phyloP scores from a whole-genome alignment of 2,888 invertebrate genomes.

The Sycophila texana region DNA sequence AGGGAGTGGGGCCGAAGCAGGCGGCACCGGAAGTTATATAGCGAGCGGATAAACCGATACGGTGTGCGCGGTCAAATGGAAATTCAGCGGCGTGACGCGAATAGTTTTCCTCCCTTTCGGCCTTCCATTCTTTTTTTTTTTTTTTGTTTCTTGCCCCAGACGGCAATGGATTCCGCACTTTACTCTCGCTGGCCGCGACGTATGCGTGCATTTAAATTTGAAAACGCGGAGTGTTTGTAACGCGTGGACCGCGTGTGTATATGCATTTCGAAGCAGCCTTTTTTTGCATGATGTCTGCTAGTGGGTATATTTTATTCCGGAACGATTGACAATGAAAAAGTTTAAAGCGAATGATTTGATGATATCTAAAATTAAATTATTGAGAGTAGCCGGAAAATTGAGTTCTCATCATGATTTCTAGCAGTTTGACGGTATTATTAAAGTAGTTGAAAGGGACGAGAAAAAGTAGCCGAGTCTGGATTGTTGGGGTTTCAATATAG shows the following conservation, averaged over 20 bases:
- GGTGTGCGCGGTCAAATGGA: slow-evolving; percentile 34
- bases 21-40: slow-evolving; percentile 23
- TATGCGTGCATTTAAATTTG: neutral
- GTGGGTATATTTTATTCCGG: too few species aligned
- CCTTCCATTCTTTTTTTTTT: neutral
- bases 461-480: neutral
- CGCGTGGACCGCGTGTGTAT: neutral
- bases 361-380: slow-evolving; percentile 34
- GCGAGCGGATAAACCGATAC: slow-evolving; percentile 35
- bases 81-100: slow-evolving; percentile 13
- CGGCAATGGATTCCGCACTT: neutral
- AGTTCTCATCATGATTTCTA: neutral
- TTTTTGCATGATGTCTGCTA: neutral
- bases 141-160: neutral
- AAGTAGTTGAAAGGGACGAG: neutral
- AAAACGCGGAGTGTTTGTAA: neutral
- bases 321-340: too few species aligned
- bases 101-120: neutral
- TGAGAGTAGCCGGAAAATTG: neutral
- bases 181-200: neutral
- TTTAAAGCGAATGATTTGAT: neutral
- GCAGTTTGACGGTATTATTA: neutral
- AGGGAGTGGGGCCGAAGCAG: neutral
- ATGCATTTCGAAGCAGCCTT: neutral
- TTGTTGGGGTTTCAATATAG: slow-evolving; percentile 1